Base-by-base conservation (phyloP, 1,140 invertebrate genomes). In the Atta colombica region DNA sequence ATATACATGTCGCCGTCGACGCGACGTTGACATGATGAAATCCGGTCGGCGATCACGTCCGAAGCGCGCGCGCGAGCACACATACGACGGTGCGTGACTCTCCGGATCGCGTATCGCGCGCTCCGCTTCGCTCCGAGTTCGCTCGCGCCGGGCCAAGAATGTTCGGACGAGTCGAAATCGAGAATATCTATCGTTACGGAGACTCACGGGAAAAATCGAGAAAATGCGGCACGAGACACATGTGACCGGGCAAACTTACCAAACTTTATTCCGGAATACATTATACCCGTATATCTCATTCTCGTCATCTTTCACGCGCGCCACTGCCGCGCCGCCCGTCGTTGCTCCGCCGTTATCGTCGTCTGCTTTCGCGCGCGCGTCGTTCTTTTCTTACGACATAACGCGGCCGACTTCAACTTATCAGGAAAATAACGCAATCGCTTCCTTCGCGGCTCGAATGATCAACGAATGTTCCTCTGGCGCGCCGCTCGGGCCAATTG, bases 301-400 rank as follows among this genome's bases (percentile, higher is more conserved):
- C 51, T 74, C 53, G 72, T 58, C 71, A 25, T 74, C 31, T 60
- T 55, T 25, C 28, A 61, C 72, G 55, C 35, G 53, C 53, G 31
- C 49, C 25, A 8, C 12, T 21, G 12, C 18, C 12, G 25, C 25
- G 12, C 18, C 45, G 18, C 7, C 28, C 65, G 35, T 35, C 35
- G 28, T 16, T 31, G 28, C 31, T 55, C 53, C 7, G 18, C 18
- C 63, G 16, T 18, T 31, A 21, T 12, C 25, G 68, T 74, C 71
- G 31, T 39, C 31, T 39, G 28, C 72, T 60, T 60, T 60, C 31
- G 1, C 31, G 55, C 39, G 66, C 66, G 39, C 66, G 35, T 21
- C 18, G 65, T 6, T 66, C n/a, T 35, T 66, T 14, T 10, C 3
- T 39, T 8, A 16, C 18, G 31, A 18, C 7, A 28, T n/a, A 35